Evolutionary conservation across 2,888 invertebrate genomes (phyloP).

Genomic region (Diachrysia chrysitis): DNA sequence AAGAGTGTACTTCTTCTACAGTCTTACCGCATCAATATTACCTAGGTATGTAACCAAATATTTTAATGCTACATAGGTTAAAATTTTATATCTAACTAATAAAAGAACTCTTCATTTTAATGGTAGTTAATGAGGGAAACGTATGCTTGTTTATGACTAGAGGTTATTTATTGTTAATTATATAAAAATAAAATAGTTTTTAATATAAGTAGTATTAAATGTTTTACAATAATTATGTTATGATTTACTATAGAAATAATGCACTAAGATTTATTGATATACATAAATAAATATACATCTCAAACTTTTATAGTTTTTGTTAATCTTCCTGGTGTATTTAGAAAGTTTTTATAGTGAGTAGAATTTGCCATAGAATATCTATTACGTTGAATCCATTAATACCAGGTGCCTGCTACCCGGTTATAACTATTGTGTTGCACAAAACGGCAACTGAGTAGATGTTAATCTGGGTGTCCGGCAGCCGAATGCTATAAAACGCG

Average conservation of each 20-base stretch:
- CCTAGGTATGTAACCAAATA: no score
- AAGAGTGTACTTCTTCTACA: no score
- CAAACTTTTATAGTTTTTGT: neutral
- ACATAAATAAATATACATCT: slow-evolving; percentile 1
- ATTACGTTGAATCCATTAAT: slow-evolving; percentile 75
- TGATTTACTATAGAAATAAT: slow-evolving; percentile 2
- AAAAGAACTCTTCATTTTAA: no score
- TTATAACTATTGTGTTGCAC: slow-evolving; percentile 83
- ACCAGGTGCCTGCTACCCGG: slow-evolving; percentile 85
- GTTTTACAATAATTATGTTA: neutral
- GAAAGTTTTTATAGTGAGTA: slow-evolving; percentile 4
- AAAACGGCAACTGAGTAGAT: slow-evolving; percentile 86
- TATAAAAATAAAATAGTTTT: slow-evolving; percentile 3
- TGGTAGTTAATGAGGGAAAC: no score
- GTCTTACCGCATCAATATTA: no score
- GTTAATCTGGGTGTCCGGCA: slow-evolving; percentile 89
- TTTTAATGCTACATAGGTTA: no score
- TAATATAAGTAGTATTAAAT: neutral
- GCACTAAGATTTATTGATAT: slow-evolving; percentile 16
- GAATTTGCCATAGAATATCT: slow-evolving; percentile 63
- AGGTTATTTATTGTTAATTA: neutral
- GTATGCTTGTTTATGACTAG: neutral
- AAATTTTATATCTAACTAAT: no score
- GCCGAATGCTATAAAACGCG: slow-evolving; percentile 84
- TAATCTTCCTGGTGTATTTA: neutral